phyloP scores from a whole-genome alignment of 2,888 invertebrate genomes.

The Melitaea athalia region DNA sequence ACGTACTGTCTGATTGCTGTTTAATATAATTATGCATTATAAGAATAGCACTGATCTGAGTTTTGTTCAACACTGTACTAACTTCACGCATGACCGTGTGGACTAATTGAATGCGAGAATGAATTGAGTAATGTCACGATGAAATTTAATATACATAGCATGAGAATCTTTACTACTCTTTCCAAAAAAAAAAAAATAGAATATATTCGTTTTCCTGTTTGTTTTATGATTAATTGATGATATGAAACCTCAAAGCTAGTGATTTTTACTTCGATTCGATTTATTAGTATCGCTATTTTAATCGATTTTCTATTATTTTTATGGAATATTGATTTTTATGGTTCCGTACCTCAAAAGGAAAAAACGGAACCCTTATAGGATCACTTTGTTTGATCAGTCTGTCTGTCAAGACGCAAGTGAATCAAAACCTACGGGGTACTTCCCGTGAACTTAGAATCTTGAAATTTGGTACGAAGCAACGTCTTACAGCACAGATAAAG shows the following conservation, averaged over 20 bases:
- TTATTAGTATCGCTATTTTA: neutral
- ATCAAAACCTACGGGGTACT: too few relatives aligned
- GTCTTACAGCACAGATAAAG: too few relatives aligned
- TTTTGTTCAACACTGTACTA: slow-evolving; percentile 42
- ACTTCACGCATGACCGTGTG: slow-evolving; percentile 66
- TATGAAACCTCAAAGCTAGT: slow-evolving; percentile 19
- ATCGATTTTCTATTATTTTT: neutral
- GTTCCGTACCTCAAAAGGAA: too few relatives aligned
- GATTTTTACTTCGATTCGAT: slow-evolving; percentile 15
- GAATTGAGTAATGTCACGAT: slow-evolving; percentile 26
- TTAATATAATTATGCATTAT: slow-evolving; percentile 36
- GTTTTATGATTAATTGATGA: slow-evolving; percentile 5
- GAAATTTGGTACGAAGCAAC: too few relatives aligned
- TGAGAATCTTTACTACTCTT: slow-evolving; percentile 12
- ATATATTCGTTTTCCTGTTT: slow-evolving; percentile 2
- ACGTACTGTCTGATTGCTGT: slow-evolving; percentile 53
- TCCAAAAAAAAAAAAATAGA: neutral
- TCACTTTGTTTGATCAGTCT: too few relatives aligned
- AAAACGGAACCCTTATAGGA: too few relatives aligned
- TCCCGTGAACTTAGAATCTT: too few relatives aligned
- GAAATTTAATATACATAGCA: slow-evolving; percentile 29
- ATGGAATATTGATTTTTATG: neutral
- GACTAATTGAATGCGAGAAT: slow-evolving; percentile 61
- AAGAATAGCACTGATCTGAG: slow-evolving; percentile 24
- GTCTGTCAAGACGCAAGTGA: too few relatives aligned